Conservation (phyloP, 1,140 invertebrate genomes). For the Copidosoma floridanum region DNA sequence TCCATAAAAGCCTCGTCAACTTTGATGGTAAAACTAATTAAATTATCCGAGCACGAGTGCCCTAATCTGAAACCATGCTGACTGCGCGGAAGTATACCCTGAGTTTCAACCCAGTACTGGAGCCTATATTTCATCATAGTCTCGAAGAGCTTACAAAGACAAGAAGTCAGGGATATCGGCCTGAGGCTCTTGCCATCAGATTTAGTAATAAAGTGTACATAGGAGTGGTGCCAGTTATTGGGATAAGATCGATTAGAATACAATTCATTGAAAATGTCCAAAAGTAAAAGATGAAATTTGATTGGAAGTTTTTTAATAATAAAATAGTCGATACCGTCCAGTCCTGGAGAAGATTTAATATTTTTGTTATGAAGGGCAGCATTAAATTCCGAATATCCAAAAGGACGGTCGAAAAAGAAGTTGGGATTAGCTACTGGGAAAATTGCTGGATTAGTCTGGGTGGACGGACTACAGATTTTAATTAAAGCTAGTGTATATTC, state of each 20-base stretch:
- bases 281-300: neutral
- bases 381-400: neutral
- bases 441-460: neutral
- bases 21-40: neutral
- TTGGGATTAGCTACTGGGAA: no score
- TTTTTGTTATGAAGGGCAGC: no score
- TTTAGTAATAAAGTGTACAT: conserved; percentile 2
- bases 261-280: no score
- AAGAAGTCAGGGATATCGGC: conserved; percentile 6
- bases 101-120: no score
- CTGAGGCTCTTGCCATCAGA: neutral
- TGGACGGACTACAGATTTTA: neutral
- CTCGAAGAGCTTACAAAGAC: no score
- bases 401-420: neutral
- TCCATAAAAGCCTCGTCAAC: conserved; percentile 5
- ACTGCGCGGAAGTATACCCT: no score
- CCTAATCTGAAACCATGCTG: no score
- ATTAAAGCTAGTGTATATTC: neutral
- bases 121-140: no score
- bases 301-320: conserved; percentile 2
- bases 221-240: neutral
- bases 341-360: neutral
- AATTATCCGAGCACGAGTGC: no score
- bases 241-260: no score
- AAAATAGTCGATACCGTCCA: conserved; percentile 3